Evolutionary conservation across 2,113 vertebrate species (phyloP), one percentile per base, ranked within the genome.

Genomic region (Ailurus styani): DNA sequence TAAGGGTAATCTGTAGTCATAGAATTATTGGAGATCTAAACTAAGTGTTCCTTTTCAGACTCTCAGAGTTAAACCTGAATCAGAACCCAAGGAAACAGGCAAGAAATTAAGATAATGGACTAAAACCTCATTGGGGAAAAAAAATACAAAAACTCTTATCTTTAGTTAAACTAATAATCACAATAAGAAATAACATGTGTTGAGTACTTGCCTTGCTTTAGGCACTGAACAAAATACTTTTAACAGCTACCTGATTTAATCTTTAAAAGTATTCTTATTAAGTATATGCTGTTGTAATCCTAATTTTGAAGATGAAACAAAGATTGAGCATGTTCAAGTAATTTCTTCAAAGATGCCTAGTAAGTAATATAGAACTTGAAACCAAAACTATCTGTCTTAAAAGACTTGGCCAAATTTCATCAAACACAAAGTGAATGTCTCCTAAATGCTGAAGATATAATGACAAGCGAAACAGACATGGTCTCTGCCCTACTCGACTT

Each of bases 281-380:
- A 50, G 21, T 50, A 87, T 27, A 54, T 98, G 34, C 45, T 93
- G 3, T 93, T 94, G 75, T 79, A 73, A 93, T 95, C 55, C 29
- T 34, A 78, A 70, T 93, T 84, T 57, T 94, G 31, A 89, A 82
- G 25, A 77, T 93, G 42, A 97, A 91, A 88, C 50, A 37, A 31
- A 91, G 40, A 93, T 88, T 95, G 79, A 78, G 21, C 15, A 88
- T 82, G 37, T 93, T 84, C 95, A 68, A 96, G 75, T 97, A 87
- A 81, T 86, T 89, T 93, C 93, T 81, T 81, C 45, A 87, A 89
- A 55, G 83, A 92, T 70, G 55, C 34, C 55, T 91, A 89, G n/a
- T 92, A 62, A 83, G 17, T 87, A 50, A 94, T 37, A 72, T 45
- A 92, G 45, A 96, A 94, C 42, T 94, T 88, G 62, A 97, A 77